These are phyloP conservation scores for Clarias batrachus DNA, from an alignment of 2,113 vertebrate genomes.

Conservation along the genomic window DNA sequence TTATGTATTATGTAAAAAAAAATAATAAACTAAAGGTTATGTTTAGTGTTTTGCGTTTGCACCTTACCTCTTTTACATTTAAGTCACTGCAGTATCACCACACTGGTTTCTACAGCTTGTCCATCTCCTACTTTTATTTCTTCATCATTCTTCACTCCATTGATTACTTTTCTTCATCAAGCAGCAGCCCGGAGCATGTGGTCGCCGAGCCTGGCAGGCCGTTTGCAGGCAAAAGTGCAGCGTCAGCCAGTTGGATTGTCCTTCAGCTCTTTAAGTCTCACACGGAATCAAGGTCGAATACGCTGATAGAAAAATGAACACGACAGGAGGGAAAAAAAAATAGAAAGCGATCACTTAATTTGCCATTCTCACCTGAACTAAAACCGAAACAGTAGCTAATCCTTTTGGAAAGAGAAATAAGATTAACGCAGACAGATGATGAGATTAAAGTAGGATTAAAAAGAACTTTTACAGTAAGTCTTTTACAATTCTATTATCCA, in stretches of 20 bases:
- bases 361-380: slow-evolving; percentile 55
- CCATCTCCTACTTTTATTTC: slow-evolving; percentile 77
- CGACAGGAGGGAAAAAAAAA: slow-evolving; percentile 12
- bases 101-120: slow-evolving; percentile 63
- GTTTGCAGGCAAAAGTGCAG: slow-evolving; percentile 66
- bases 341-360: slow-evolving; percentile 58
- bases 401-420: slow-evolving; percentile 21
- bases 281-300: slow-evolving; percentile 62
- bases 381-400: slow-evolving; percentile 41
- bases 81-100: slow-evolving; percentile 62
- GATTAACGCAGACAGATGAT: slow-evolving; percentile 34
- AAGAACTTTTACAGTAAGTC: slow-evolving; percentile 19
- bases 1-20: neutral
- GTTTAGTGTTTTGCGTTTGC: neutral
- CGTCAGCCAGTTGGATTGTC: slow-evolving; percentile 71
- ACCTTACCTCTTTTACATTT: slow-evolving; percentile 54
- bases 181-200: slow-evolving; percentile 59
- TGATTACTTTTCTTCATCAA: slow-evolving; percentile 84
- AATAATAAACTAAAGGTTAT: neutral
- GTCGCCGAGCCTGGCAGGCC: slow-evolving; percentile 71
- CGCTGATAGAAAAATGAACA: slow-evolving; percentile 64
- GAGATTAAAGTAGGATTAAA: slow-evolving; percentile 27
- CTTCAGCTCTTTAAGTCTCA: slow-evolving; percentile 63
- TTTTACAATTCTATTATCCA: neutral
- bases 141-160: slow-evolving; percentile 91